A percentile compares a stretch with the other conserved stretches of the same genome.
phyloP scores from a whole-genome alignment of 2,888 invertebrate genomes.

The Carterocephalus palaemon region DNA sequence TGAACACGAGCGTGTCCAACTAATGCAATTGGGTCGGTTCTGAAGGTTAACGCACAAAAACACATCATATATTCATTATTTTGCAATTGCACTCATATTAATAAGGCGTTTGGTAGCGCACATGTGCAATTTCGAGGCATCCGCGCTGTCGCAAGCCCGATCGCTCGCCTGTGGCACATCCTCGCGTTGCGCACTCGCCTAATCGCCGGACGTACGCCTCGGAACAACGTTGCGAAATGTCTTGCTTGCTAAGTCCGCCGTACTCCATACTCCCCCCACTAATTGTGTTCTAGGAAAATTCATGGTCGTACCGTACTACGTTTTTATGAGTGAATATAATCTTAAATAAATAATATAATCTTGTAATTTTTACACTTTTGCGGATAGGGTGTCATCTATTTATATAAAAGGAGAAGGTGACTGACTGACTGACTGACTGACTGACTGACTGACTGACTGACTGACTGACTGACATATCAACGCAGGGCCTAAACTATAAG shows the following conservation, averaged over 20 bases:
- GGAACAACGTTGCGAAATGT: constrained; percentile 64
- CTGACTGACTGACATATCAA: too few species aligned
- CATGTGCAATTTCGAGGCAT: constrained; percentile 68
- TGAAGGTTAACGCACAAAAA: constrained; percentile 71
- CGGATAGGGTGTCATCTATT: too few species aligned
- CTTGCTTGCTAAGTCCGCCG: constrained; percentile 25
- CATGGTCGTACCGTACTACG: constrained; percentile 14
- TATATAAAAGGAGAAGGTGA: too few species aligned
- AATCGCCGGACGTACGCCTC: constrained; percentile 72
- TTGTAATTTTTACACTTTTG: too few species aligned
- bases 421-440: too few species aligned
- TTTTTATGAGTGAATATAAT: too few species aligned
- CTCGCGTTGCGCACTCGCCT: constrained; percentile 68
- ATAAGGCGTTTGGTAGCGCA: constrained; percentile 54
- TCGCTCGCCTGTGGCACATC: constrained; percentile 57
- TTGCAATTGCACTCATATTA: constrained; percentile 74
- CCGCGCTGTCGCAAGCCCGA: constrained; percentile 72
- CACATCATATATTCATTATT: constrained; percentile 65
- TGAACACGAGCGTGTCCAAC: constrained; percentile 69
- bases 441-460: too few species aligned
- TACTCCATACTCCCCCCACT: constrained; percentile 6
- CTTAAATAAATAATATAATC: too few species aligned
- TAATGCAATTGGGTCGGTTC: constrained; percentile 68
- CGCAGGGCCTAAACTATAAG: too few species aligned
- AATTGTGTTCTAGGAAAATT: constrained; percentile 2